These are phyloP conservation scores for Aurelia aurita DNA, from an alignment of 30 jellyfish, hydroid and myxozoan genomes.

Conservation along the genomic window DNA sequence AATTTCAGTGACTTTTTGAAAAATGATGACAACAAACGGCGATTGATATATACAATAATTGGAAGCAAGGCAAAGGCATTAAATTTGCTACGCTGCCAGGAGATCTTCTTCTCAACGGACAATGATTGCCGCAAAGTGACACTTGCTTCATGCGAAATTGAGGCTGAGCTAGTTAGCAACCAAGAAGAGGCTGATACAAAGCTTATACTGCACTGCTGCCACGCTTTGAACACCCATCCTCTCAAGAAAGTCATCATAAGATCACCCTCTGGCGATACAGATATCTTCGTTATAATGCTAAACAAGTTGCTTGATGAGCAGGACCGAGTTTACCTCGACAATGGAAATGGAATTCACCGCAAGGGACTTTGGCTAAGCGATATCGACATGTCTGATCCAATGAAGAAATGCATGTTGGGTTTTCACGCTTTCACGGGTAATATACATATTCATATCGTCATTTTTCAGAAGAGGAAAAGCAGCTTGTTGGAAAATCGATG, in stretches of 20 bases:
- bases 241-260: not conserved
- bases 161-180: not conserved
- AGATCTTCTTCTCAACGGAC: too few relatives aligned
- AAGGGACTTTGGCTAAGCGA: constrained; percentile 5
- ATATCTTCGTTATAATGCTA: constrained; percentile 14
- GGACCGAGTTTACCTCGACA: constrained; percentile 26
- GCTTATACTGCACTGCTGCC: constrained; percentile 54
- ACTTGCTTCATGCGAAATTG: too few relatives aligned
- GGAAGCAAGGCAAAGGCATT: too few relatives aligned
- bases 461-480: constrained; percentile 33
- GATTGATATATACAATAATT: too few relatives aligned
- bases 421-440: constrained; percentile 63
- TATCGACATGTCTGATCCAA: not conserved
- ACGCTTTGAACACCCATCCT: constrained; percentile 19
- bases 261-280: constrained; percentile 39
- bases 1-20: too few relatives aligned
- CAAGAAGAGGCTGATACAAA: constrained; percentile 78
- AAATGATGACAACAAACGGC: too few relatives aligned
- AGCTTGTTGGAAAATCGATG: too few relatives aligned
- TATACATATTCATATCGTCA: constrained; percentile 13
- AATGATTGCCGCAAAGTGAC: too few relatives aligned
- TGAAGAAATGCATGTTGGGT: constrained; percentile 49
- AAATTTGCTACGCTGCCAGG: too few relatives aligned
- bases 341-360: constrained; percentile 39
- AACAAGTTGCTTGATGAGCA: not conserved